Evolutionary conservation across 1,140 invertebrate species (phyloP), one percentile per base, ranked within the genome.

Genomic region (Drosophila orosa): DNA sequence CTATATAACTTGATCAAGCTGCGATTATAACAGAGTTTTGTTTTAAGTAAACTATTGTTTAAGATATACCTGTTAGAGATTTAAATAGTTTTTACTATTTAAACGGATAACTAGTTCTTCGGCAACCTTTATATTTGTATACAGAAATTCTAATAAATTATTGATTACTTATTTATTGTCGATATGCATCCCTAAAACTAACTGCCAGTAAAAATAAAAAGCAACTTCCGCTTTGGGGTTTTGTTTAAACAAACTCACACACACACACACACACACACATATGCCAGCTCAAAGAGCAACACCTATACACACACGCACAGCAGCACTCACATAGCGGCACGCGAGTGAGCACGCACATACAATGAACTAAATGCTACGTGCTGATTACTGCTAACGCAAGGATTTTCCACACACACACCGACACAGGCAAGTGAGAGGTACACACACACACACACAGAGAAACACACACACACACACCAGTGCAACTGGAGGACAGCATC

Each of bases 321-420:
- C 52, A 24, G 42, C 48, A 66, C 60, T 42, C 60, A 48, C 22
- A 60, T 40, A 72, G 68, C 50, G 68, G 66, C 55, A 66, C 50
- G 66, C 57, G 69, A 58, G 39, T 55, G 59, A 56, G 63, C 83
- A 87, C 79, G 79, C 82, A 86, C 83, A 86, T 67, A 82, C 74
- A 86, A 87, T 86, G 83, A 79, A 87, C 83, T 83, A 87, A 79
- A 77, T 72, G 72, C 79, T 87, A 87, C 83, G 83, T 87, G 83
- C 83, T 87, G 84, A 87, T 87, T 87, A 87, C 83, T 87, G 83
- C 79, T 87, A 87, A 87, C 79, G 83, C 79, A 87, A 87, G 83
- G 83, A 87, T 87, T 87, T 87, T 54, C 45, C 48, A 42, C 44
- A 60, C 42, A 48, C 67, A 72, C 48, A 48, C 17, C 25, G 7